Evolutionary conservation across 1,140 invertebrate species (phyloP), one percentile per base, ranked within the genome.

Genomic region (Hyles euphorbiae): DNA sequence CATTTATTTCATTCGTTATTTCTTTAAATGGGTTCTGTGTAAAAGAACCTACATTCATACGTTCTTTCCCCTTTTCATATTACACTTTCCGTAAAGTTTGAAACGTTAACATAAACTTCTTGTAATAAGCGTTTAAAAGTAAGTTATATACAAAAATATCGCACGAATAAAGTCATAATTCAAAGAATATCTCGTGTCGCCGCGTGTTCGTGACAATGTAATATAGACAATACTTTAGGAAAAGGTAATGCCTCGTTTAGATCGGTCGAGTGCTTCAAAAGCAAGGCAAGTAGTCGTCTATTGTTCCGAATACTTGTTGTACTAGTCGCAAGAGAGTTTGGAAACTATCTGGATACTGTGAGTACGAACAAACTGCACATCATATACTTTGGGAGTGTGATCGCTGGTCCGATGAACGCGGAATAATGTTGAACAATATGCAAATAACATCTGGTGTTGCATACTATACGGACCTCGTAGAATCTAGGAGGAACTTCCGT

Each of bases 161-260:
- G 75, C 74, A 74, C 70, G 74, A 74, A 82, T 83, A 78, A 81
- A 83, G 74, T 78, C 78, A 83, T 84, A 82, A 80, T 70, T 77
- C 70, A 71, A 72, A 69, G 72, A 78, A 87, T 82, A 83, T 79
- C 78, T 78, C 70, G 78, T 79, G 78, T 75, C 78, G 79, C 80
- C 83, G 79, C 74, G 76, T 87, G 83, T 67, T 82, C 67, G 59
- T 87, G 83, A 87, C 83, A 87, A 83, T 83, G 76, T 87, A 77
- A 87, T 82, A 81, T 78, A 87, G 83, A 84, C 80, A 87, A 83
- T 83, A 68, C 78, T 70, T 81, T 82, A 74, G 74, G 78, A 79
- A 87, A 83, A 77, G 81, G 76, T 80, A 69, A 64, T 81, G 83
- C 78, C 67, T 65, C 74, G 73, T 83, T 83, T 59, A 72, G 56